Evolutionary conservation across 2,113 vertebrate species (phyloP), one percentile per base, ranked within the genome.

Genomic region (Oncorhynchus nerka): DNA sequence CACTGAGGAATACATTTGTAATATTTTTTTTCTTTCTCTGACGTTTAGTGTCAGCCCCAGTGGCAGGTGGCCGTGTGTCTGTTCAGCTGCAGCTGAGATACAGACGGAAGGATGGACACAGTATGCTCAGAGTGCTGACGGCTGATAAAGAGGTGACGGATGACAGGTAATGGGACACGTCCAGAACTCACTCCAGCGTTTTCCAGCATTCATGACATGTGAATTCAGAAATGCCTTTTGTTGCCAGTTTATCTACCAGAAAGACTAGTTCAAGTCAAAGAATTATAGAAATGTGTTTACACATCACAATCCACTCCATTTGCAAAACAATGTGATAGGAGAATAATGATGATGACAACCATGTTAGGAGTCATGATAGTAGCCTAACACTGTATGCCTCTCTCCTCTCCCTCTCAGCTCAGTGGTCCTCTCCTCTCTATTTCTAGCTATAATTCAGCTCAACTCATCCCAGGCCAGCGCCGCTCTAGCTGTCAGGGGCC

Each of bases 401-500:
- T 57, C 55, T 57, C 55, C 59, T 62, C 59, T 62, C 20, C 7
- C n/a, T 65, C 57, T 74, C 78, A 93, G 93, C 84, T 83, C 68
- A 5, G 71, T 70, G 1, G 91, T 72, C 70, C 90, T 93, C 74
- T 91, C 88, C 84, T 89, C 87, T 5, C 81, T 94, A 49, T 90
- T 87, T 55, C 75, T 92, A 70, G 80, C 89, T 62, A 89, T 93
- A 81, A 78, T 94, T 75, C 91, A 92, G 87, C 91, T 93, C 70
- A 93, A 93, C 88, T 88, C 88, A 0, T 87, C 88, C 5, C 93
- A 94, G 86, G 88, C 83, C 79, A 90, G 91, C 45, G 91, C 93
- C 19, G 82, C 90, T 57, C 85, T 94, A 84, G 91, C 91, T 1
- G 82, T 94, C 73, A 87, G 92, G 70, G 91, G 93, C 1, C 90